Base-by-base conservation (phyloP, 1,140 invertebrate genomes). In the Drosophila eugracilis region DNA sequence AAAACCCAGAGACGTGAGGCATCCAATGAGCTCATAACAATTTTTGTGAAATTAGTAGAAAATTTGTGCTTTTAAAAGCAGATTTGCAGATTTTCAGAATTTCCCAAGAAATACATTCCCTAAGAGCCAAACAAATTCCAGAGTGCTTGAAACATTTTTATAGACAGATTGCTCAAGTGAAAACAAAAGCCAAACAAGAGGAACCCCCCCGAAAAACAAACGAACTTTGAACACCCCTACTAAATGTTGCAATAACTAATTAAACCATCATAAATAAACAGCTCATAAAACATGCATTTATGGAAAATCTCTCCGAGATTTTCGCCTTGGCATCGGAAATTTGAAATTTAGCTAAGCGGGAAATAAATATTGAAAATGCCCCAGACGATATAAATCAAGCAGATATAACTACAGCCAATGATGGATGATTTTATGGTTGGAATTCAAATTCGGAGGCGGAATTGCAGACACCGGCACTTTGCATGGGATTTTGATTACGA, bases 331-430 rank as follows among this genome's bases (percentile, higher is more conserved):
- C 34, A 59, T 70, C 6, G 14, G 32, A 42, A 24, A 52, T 55
- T 78, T 54, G 67, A 58, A 55, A 55, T 67, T 78, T 74, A 39
- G 37, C 59, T 42, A 65, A 79, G 47, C 54, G 48, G 45, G 57
- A 63, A 65, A 79, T 79, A 79, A 79, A 79, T 74, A 80, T 63
- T 63, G 41, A 54, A 75, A 41, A 59, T 50, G 75, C 75, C 47
- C 70, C 63, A 70, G 62, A 24, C 52, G 76, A 70, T 63, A 79
- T 79, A 79, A 79, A 79, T 79, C 77, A 79, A 54, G 49, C 70
- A 57, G 52, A 58, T 57, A 78, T 78, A 74, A 62, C 75, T 73
- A 70, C 52, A 52, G 4, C 47, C 39, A 73, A 45, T 73, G 70
- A 73, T 53, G 52, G 70, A 79, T 75, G 65, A 44, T 63, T 79